These are phyloP conservation scores for Harpagus bidentatus DNA, from an alignment of 2,113 vertebrate species.

Conservation along the genomic window DNA sequence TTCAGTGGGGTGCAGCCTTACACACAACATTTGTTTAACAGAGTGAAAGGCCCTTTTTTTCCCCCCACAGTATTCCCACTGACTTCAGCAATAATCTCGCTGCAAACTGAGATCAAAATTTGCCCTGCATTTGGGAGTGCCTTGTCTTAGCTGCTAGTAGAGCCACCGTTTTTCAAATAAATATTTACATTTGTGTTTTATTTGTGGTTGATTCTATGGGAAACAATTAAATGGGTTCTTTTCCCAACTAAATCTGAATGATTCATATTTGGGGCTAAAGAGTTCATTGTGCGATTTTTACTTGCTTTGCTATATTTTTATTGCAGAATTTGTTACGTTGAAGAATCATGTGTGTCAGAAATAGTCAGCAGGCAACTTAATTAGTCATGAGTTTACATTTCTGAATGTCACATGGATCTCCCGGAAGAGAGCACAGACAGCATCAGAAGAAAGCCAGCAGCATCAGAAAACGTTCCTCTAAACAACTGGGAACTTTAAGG, in stretches of 20 bases:
- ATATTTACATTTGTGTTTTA: constrained; percentile 28
- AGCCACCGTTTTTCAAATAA: constrained; percentile 43
- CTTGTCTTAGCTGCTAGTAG: constrained; percentile 7
- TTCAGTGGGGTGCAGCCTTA: neutral
- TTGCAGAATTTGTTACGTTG: constrained; percentile 18
- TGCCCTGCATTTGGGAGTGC: neutral
- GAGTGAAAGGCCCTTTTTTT: neutral
- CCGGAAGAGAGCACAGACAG: neutral
- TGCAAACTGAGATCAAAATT: neutral
- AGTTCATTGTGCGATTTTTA: neutral
- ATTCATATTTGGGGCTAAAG: neutral
- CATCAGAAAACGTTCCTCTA: neutral
- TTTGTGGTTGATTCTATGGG: neutral
- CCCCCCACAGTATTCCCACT: neutral
- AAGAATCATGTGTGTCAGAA: constrained; percentile 15
- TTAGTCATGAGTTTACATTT: constrained; percentile 22
- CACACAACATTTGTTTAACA: neutral
- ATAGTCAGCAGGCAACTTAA: constrained; percentile 17
- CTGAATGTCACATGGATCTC: constrained; percentile 9
- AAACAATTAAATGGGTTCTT: constrained; percentile 4
- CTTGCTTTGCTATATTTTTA: constrained; percentile 14
- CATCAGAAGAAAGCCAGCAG: constrained; percentile 1
- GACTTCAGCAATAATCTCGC: neutral
- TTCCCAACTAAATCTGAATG: constrained; percentile 23
- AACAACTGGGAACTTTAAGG: constrained; percentile 11